phyloP scores from a whole-genome alignment of 2,888 invertebrate species.

The Lycia hirtaria region DNA sequence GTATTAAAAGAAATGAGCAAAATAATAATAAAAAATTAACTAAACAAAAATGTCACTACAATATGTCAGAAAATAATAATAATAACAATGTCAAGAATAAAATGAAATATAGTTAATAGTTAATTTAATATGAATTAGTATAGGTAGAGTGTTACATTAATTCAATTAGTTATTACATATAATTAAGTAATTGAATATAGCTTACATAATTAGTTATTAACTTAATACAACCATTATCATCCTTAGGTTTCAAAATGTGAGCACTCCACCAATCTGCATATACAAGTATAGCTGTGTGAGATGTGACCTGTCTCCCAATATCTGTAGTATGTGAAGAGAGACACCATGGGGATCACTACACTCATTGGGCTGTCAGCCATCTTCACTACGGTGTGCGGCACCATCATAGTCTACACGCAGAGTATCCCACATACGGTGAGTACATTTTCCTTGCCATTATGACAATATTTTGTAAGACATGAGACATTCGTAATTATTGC shows the following conservation, averaged over 20 bases:
- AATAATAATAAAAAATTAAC: no score
- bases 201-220: neutral
- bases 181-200: no score
- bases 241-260: conserved; percentile 52
- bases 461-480: no score
- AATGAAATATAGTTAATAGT: no score
- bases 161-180: no score
- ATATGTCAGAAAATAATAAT: no score
- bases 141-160: no score
- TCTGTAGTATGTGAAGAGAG: conserved; percentile 36
- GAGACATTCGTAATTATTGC: no score
- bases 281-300: conserved; percentile 39
- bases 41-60: no score
- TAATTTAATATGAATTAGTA: no score
- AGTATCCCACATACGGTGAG: conserved; percentile 65
- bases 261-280: conserved; percentile 32
- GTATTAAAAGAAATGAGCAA: no score
- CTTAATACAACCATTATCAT: neutral
- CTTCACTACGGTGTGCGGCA: conserved; percentile 53
- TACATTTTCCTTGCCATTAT: neutral
- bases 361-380: conserved; percentile 58
- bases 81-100: no score
- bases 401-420: conserved; percentile 64
- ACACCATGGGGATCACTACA: conserved; percentile 56
- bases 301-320: conserved; percentile 45